Evolutionary conservation across 2,888 invertebrate species (phyloP), one percentile per base, ranked within the genome.

Genomic region (Lomographa bimaculata): DNA sequence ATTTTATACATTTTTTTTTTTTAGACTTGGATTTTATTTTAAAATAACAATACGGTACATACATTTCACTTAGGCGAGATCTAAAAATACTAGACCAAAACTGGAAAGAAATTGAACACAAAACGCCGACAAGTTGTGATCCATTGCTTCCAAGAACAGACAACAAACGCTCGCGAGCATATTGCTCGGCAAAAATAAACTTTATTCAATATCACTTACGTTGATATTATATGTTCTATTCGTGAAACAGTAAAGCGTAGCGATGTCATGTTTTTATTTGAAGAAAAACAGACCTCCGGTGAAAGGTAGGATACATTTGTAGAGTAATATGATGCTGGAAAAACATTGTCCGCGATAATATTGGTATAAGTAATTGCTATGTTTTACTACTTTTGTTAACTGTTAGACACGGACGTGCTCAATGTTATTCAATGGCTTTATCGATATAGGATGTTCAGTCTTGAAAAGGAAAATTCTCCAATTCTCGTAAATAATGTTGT

Each of bases 251-350:
- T 26, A 19, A 34, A 10, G 8, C 1, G 19, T 20, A 19, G 3
- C n/a, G 8, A 16, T 37, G 30, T 32, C 33, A 34, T 37, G 44
- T 38, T 44, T 47, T 48, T 41, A 7, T 32, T 46, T 23, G 14
- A 37, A 21, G 25, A 41, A 44, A 48, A 69, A 60, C 58, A 57
- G 36, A 60, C 49, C 63, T 62, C 62, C 64, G 63, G 69, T 61
- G 59, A 64, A 64, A 60, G 45, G 41, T 44, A 51, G 64, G 62
- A 55, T 55, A 51, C 46, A 47, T 56, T 68, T 69, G 59, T 69
- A 48, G 71, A 69, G 63, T 71, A 72, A 71, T 52, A 52, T 53
- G 50, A 69, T 64, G 51, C 64, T 35, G 19, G 34, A 50, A 40
- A 44, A 50, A 46, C 37, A 41, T 47, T 30, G 28, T 50, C 54